Evolutionary conservation across 2,888 invertebrate genomes (phyloP), one percentile per base, ranked within the genome.

Genomic region (Lasius platythorax): DNA sequence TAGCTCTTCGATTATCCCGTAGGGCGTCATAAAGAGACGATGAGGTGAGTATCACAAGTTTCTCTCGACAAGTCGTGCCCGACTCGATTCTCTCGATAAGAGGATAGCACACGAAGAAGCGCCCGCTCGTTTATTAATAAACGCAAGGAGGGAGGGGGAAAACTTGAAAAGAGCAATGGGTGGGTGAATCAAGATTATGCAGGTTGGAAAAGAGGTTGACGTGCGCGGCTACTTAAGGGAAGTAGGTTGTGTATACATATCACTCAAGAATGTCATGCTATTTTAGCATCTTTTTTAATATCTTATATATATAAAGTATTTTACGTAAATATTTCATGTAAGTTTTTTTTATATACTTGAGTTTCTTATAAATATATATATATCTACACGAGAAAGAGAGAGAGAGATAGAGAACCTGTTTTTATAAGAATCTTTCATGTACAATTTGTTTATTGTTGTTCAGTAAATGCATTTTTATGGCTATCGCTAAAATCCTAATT

Each of bases 41-140:
- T 37, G 63, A 83, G 81, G 64, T 37, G 64, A 74, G 37, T 81
- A 73, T 81, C 79, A 33, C 4, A 33, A 50, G 46, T 75, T 50
- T 66, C 73, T 53, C 67, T 61, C 58, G 61, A 86, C 50, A 74
- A 75, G 79, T 66, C 40, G 43, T 43, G 23, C 23, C 15, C 33
- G 67, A 18, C 53, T 79, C 23, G 46, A 23, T 79, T 70, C 53
- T 56, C 46, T 40, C 50, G n/a, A 40, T 46, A 78, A 23, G 18
- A 75, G 30, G 33, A 50, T n/a, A 12, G 40, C 28, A 75, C 61
- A 72, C 58, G 43, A 86, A 75, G 76, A 74, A 79, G 66, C 85
- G 82, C 63, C 40, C 72, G 73, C 72, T 85, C 88, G 87, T 87
- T 91, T 90, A 90, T 91, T 91, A 90, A 90, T 90, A 90, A 89